Evolutionary conservation across 1,140 invertebrate species (phyloP).

Genomic region (Meloidogyne chitwoodi): DNA sequence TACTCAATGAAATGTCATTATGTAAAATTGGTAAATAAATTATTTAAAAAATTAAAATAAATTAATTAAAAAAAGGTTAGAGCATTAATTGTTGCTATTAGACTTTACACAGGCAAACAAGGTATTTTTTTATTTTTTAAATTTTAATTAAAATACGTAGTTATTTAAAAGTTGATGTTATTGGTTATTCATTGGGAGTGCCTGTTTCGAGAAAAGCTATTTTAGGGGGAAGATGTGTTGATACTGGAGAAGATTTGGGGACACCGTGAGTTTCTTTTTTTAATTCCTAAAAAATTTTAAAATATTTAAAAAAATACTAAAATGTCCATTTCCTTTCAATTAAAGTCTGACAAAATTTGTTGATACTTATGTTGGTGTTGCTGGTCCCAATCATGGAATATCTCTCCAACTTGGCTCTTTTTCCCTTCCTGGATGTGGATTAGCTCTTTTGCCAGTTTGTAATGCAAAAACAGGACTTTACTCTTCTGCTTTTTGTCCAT

Average conservation of each 20-base stretch:
- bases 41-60: background rate
- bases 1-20: constrained; percentile 44
- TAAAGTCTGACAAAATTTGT: constrained; percentile 46
- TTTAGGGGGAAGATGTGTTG: constrained; percentile 55
- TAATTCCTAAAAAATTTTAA: background rate
- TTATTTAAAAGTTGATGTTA: constrained; percentile 2
- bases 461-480: constrained; percentile 54
- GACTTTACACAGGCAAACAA: constrained; percentile 49
- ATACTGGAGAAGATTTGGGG: constrained; percentile 57
- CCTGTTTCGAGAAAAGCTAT: constrained; percentile 55
- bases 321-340: background rate
- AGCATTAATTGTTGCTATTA: constrained; percentile 57
- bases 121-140: background rate
- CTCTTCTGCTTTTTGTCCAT: constrained; percentile 51
- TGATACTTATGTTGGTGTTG: constrained; percentile 56
- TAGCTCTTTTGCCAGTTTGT: constrained; percentile 51
- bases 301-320: background rate
- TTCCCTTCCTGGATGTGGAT: constrained; percentile 52
- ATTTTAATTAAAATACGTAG: background rate
- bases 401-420: constrained; percentile 41
- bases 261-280: constrained; percentile 19
- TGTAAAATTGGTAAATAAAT: constrained; percentile 24
- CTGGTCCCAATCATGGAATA: constrained; percentile 58
- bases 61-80: constrained; percentile 31
- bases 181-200: constrained; percentile 56